A percentile compares a stretch with the other conserved stretches of the same genome.
Evolutionary conservation across 2,888 invertebrate species (phyloP).

Genomic region (Phortica magna): DNA sequence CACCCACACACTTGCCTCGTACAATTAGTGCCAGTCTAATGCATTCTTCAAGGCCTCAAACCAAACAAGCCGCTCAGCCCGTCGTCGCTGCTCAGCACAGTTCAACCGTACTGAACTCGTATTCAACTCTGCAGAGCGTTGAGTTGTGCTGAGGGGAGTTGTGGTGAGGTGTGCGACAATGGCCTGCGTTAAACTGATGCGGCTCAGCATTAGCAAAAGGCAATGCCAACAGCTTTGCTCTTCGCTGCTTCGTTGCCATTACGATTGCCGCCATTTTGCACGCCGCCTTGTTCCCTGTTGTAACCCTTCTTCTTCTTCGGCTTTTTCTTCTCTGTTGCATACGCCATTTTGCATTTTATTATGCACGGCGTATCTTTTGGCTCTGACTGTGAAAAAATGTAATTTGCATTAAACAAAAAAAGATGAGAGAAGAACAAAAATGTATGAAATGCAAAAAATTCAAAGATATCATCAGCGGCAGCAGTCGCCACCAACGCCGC

Average conservation of each 20-base stretch:
- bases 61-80: not conserved
- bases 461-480: not conserved
- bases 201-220: constrained; percentile 14
- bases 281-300: not conserved
- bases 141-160: not conserved
- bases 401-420: constrained; percentile 15
- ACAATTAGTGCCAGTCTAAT: constrained; percentile 31
- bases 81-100: not conserved
- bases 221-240: not conserved
- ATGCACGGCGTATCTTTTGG: constrained; percentile 20
- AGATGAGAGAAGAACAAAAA: not conserved
- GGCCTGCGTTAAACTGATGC: constrained; percentile 13
- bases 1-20: not conserved
- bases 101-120: constrained; percentile 6
- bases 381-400: not conserved
- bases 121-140: not conserved
- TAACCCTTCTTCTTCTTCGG: not conserved
- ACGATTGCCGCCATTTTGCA: constrained; percentile 24
- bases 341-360: constrained; percentile 29
- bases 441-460: too few relatives aligned
- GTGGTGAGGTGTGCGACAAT: too few relatives aligned
- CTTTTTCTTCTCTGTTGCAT: constrained; percentile 11
- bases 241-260: not conserved
- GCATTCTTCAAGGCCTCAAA: constrained; percentile 19
- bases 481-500: not conserved